These are phyloP conservation scores for Heliocidaris tuberculata DNA, from an alignment of 35 echinoderm and acorn worm genomes.

Conservation along the genomic window DNA sequence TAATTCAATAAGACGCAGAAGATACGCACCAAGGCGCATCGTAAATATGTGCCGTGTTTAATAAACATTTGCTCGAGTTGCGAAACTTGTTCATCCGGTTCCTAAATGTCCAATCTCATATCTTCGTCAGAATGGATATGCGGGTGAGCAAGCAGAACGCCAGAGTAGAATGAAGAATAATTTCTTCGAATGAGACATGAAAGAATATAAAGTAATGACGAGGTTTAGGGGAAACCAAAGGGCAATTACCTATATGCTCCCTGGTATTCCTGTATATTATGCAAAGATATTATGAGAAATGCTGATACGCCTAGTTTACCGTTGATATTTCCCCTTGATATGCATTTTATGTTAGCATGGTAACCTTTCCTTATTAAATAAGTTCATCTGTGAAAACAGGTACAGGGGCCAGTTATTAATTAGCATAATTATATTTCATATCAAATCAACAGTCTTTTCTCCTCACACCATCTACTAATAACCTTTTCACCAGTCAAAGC, in stretches of 20 bases:
- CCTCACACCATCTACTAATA: background rate
- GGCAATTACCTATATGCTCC: no score
- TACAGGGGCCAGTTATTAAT: background rate
- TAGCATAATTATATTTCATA: background rate
- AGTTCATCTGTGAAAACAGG: background rate
- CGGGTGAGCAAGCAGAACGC: background rate
- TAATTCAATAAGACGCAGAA: slow-evolving; percentile 17
- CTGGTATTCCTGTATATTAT: no score
- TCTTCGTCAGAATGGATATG: background rate
- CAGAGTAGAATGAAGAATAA: no score
- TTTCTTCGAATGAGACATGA: no score
- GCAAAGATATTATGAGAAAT: no score
- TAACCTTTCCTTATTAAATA: background rate
- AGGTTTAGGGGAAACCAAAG: no score
- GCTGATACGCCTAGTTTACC: no score
- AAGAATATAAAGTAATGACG: no score
- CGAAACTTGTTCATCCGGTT: background rate
- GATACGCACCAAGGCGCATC: slow-evolving; percentile 7
- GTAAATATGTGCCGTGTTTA: slow-evolving; percentile 17
- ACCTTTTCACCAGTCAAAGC: background rate
- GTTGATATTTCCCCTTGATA: background rate
- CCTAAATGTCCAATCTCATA: background rate
- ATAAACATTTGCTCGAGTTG: background rate
- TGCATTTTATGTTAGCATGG: background rate
- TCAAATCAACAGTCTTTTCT: background rate